phyloP scores from a whole-genome alignment of 2,888 invertebrate species.

The Hydrotaea cyrtoneurina region DNA sequence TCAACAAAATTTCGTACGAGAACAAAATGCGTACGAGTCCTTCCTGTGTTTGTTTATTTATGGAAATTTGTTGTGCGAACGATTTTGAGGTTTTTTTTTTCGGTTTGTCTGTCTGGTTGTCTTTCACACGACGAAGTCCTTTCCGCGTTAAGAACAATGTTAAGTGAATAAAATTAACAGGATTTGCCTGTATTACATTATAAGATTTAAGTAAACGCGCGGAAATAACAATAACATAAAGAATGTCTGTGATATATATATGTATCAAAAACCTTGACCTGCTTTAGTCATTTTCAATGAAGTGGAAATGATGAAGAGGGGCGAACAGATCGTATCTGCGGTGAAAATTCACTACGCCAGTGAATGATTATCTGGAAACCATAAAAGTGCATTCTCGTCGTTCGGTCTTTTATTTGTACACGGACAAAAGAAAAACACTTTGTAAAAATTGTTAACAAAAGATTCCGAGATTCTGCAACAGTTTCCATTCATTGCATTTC shows the following conservation, averaged over 20 bases:
- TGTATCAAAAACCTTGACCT: constrained; percentile 13
- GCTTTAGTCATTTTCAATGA: neutral
- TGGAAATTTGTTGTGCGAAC: constrained; percentile 28
- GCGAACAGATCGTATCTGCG: neutral
- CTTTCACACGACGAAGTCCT: neutral
- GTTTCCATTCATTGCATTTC: constrained; percentile 5
- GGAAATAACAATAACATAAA: too few species aligned
- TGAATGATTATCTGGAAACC: constrained; percentile 6
- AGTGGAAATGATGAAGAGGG: neutral
- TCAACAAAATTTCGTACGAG: constrained; percentile 28
- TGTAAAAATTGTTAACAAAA: constrained; percentile 26
- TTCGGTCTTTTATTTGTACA: neutral
- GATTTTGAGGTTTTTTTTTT: constrained; percentile 24
- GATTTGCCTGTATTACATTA: constrained; percentile 25
- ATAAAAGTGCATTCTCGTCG: constrained; percentile 12
- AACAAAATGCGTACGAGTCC: neutral
- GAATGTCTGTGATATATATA: too few species aligned
- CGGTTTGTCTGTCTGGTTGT: neutral
- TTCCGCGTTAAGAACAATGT: neutral
- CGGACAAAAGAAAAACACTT: constrained; percentile 15
- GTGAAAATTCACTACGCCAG: neutral
- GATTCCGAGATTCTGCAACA: constrained; percentile 1
- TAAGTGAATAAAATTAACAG: constrained; percentile 43
- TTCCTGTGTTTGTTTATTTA: constrained; percentile 54
- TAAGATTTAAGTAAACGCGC: constrained; percentile 12